Percentiles rank a stretch among this genome's conserved stretches.
phyloP scores from a whole-genome alignment of 2,888 invertebrate species.

The Netelia virgata region DNA sequence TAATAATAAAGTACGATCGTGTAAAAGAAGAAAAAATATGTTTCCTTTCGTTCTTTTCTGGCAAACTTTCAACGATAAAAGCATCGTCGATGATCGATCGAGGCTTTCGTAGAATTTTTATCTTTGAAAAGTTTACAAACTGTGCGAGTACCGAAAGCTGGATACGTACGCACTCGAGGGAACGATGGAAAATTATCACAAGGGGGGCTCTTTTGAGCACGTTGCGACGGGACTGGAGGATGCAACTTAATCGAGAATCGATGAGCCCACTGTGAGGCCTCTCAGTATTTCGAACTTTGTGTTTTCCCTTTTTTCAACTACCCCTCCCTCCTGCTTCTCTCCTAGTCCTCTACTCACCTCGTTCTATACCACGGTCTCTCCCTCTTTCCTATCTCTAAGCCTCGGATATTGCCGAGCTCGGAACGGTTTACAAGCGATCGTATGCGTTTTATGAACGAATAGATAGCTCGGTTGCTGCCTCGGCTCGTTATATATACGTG shows the following conservation, averaged over 20 bases:
- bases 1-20: too few species aligned
- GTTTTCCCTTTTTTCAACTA: conserved; percentile 21
- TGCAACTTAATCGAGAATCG: conserved; percentile 41
- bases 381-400: conserved; percentile 66
- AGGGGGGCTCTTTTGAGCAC: conserved; percentile 24
- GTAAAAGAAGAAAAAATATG: too few species aligned
- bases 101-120: background rate
- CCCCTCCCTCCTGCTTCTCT: background rate
- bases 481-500: conserved; percentile 35
- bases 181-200: conserved; percentile 33
- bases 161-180: conserved; percentile 7
- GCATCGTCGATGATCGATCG: background rate
- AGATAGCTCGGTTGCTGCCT: conserved; percentile 54
- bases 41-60: too few species aligned
- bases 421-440: conserved; percentile 71
- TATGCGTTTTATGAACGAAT: conserved; percentile 77
- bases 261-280: conserved; percentile 71
- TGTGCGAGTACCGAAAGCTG: background rate
- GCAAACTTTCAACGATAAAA: too few species aligned
- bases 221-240: background rate
- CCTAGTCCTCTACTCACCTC: conserved; percentile 3
- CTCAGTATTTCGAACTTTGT: conserved; percentile 59
- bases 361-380: background rate
- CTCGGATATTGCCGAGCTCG: conserved; percentile 75
- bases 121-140: background rate